These are phyloP conservation scores for Zaprionus africanus DNA, from an alignment of 1,140 invertebrate genomes.

Conservation along the genomic window DNA sequence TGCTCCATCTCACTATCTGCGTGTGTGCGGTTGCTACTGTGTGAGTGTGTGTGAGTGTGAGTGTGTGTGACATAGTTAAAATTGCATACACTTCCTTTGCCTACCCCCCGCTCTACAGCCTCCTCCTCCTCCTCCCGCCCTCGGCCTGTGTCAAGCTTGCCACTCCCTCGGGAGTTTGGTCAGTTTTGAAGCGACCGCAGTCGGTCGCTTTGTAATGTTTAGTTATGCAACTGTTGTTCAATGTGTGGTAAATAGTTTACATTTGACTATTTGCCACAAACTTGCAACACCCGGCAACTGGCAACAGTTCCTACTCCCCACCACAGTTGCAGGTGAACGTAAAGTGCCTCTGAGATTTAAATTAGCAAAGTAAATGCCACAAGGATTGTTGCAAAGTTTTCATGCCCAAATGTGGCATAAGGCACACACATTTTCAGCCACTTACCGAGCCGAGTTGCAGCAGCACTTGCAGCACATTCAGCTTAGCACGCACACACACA, in stretches of 20 bases:
- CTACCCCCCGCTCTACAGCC: neutral
- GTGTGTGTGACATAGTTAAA: conserved; percentile 66
- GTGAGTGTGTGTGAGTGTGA: conserved; percentile 12
- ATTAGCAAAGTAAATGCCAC: conserved; percentile 62
- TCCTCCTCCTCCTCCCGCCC: too few species aligned
- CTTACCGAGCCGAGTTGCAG: conserved; percentile 15
- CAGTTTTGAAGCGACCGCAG: conserved; percentile 32
- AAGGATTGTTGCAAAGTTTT: conserved; percentile 20
- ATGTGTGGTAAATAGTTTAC: conserved; percentile 78
- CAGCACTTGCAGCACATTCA: neutral
- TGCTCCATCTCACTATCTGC: conserved; percentile 37
- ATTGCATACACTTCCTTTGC: conserved; percentile 57
- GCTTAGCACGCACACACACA: conserved; percentile 16
- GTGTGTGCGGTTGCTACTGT: neutral
- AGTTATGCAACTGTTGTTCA: conserved; percentile 69
- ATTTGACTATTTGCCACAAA: conserved; percentile 66
- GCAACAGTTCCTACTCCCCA: neutral
- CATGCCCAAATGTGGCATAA: conserved; percentile 32
- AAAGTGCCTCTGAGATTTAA: conserved; percentile 54
- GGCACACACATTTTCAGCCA: conserved; percentile 23
- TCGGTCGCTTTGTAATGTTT: conserved; percentile 50
- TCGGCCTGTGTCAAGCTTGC: neutral
- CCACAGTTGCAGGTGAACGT: conserved; percentile 25
- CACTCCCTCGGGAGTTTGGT: conserved; percentile 18
- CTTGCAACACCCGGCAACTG: conserved; percentile 15